A percentile compares a stretch with the other conserved stretches of the same genome.
These are phyloP conservation scores for Trachelus tabidus DNA, from an alignment of 2,888 invertebrate species.

Conservation along the genomic window DNA sequence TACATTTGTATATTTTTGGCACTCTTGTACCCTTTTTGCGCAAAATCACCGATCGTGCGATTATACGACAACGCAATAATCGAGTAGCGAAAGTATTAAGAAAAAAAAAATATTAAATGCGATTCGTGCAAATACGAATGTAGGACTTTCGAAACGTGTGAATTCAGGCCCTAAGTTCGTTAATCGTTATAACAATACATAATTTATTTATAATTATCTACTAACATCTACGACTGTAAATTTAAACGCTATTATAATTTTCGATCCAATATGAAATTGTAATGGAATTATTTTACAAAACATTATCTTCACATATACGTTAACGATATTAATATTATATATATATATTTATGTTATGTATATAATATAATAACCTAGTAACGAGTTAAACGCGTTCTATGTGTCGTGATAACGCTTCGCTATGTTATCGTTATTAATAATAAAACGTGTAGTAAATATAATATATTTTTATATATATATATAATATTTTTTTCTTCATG, in stretches of 20 bases:
- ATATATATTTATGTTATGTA: not conserved
- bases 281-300: slow-evolving; percentile 24
- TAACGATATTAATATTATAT: not conserved
- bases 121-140: slow-evolving; percentile 14
- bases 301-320: slow-evolving; percentile 16
- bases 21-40: slow-evolving; percentile 1
- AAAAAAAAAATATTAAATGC: not conserved
- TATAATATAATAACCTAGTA: not conserved
- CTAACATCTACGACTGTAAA: not conserved
- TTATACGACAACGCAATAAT: not conserved
- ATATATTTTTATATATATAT: slow-evolving; percentile 1
- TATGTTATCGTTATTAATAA: not conserved
- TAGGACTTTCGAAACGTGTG: slow-evolving; percentile 19
- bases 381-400: too few relatives aligned
- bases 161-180: slow-evolving; percentile 50
- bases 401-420: not conserved
- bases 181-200: slow-evolving; percentile 31
- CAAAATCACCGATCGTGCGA: slow-evolving; percentile 8
- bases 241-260: not conserved
- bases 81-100: not conserved
- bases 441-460: slow-evolving; percentile 7
- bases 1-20: slow-evolving; percentile 37
- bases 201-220: not conserved
- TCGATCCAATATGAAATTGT: slow-evolving; percentile 18
- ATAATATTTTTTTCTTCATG: not conserved